phyloP scores from a whole-genome alignment of 2,113 vertebrate genomes.

The Galeopterus variegatus region DNA sequence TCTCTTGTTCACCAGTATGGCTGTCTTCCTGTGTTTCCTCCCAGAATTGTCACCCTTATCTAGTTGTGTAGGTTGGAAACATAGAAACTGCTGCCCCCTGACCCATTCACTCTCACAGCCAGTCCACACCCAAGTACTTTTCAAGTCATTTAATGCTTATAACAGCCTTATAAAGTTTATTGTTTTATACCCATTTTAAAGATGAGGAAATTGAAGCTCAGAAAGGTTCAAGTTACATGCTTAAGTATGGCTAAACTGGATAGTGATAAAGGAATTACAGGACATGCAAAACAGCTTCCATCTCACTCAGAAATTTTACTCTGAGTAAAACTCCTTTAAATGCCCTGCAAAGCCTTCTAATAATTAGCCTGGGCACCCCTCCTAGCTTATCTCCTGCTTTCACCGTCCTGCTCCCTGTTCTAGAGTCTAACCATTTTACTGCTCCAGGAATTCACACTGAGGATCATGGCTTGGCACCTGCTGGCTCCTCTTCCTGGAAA shows the following conservation, averaged over 20 bases:
- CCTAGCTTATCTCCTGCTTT: neutral
- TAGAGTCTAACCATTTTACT: neutral
- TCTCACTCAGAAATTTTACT: neutral
- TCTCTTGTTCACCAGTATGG: neutral
- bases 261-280: neutral
- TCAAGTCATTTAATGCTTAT: neutral
- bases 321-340: neutral
- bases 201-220: neutral
- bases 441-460: neutral
- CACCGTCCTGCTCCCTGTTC: neutral
- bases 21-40: neutral
- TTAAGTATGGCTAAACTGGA: neutral
- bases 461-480: neutral
- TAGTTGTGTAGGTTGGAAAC: neutral
- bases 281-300: neutral
- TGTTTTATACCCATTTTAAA: slow-evolving; percentile 3
- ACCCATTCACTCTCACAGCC: neutral
- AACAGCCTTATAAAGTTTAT: neutral
- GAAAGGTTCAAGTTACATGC: neutral
- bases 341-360: neutral
- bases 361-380: neutral
- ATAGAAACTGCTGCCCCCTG: neutral
- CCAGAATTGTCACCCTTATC: neutral
- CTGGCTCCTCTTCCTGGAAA: neutral
- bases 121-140: neutral